These are phyloP conservation scores for Bagarius yarrelli DNA, from an alignment of 2,113 vertebrate species.

Conservation along the genomic window DNA sequence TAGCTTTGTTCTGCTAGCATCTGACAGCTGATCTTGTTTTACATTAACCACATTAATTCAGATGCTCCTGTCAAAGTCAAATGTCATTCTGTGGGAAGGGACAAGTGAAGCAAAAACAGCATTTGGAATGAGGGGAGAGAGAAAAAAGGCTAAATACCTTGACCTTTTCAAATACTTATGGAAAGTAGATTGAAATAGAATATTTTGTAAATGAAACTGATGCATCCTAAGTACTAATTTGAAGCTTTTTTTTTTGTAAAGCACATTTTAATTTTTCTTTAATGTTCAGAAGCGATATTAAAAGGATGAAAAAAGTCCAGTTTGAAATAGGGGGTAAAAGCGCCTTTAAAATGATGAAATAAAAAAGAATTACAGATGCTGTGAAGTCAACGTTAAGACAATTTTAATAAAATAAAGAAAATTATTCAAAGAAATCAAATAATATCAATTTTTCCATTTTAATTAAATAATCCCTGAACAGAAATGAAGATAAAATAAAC, in stretches of 20 bases:
- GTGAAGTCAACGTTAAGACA: neutral
- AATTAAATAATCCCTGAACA: too few species aligned
- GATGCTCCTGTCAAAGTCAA: conserved; percentile 65
- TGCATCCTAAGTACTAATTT: neutral
- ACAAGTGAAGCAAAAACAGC: conserved; percentile 12
- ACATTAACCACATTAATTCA: conserved; percentile 77
- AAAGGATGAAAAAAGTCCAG: neutral
- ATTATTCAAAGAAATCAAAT: neutral
- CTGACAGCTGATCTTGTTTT: conserved; percentile 76
- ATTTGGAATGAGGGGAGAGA: neutral
- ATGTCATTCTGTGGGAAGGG: conserved; percentile 63
- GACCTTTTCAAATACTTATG: neutral
- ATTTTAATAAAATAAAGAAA: neutral
- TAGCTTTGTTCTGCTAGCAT: conserved; percentile 68
- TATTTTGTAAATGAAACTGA: neutral
- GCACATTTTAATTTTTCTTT: neutral
- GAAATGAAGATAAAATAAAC: too few species aligned
- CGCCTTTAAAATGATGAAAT: neutral
- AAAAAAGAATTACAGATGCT: neutral
- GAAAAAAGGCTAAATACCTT: neutral
- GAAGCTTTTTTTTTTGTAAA: neutral
- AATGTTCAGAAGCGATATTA: neutral
- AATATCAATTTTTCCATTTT: too few species aligned
- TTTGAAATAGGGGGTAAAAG: neutral
- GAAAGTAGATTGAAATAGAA: neutral